A percentile compares a stretch with the other conserved stretches of the same genome.
Conservation (phyloP, 2,113 vertebrate genomes). For the Grus americana region DNA sequence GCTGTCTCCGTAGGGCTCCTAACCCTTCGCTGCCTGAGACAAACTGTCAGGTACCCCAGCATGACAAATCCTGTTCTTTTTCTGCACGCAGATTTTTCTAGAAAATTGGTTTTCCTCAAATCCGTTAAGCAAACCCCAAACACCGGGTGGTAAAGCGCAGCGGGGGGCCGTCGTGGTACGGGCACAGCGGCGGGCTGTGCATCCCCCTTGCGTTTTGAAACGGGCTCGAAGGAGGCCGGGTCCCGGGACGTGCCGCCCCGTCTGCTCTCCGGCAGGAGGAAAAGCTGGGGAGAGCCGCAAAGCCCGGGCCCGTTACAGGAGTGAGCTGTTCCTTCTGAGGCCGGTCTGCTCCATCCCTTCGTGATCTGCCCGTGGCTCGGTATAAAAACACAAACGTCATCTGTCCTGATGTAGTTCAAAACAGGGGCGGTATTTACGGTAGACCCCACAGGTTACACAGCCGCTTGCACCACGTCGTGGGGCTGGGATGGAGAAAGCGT, state of each 20-base stretch:
- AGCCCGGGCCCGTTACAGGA: accelerated
- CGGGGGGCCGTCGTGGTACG: accelerated
- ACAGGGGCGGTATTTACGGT: accelerated
- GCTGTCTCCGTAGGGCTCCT: not conserved
- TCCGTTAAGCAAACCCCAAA: not conserved
- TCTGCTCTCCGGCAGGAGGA: not conserved
- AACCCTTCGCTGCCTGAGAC: not conserved
- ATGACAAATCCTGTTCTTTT: not conserved
- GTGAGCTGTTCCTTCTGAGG: accelerated
- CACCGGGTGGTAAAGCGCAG: not conserved
- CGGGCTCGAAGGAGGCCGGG: accelerated
- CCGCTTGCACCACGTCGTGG: accelerated
- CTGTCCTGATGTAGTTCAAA: not conserved
- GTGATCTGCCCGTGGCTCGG: not conserved
- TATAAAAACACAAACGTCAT: no score
- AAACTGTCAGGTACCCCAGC: not conserved
- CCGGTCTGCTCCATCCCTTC: not conserved
- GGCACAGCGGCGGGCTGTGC: accelerated
- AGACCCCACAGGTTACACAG: accelerated
- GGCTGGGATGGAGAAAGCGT: not conserved
- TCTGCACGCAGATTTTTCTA: not conserved
- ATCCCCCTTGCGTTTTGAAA: accelerated
- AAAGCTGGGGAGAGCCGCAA: accelerated
- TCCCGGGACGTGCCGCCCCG: accelerated
- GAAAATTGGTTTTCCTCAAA: not conserved